Evolutionary conservation across 1,140 invertebrate species (phyloP).

Genomic region (Pogonomyrmex californicus): DNA sequence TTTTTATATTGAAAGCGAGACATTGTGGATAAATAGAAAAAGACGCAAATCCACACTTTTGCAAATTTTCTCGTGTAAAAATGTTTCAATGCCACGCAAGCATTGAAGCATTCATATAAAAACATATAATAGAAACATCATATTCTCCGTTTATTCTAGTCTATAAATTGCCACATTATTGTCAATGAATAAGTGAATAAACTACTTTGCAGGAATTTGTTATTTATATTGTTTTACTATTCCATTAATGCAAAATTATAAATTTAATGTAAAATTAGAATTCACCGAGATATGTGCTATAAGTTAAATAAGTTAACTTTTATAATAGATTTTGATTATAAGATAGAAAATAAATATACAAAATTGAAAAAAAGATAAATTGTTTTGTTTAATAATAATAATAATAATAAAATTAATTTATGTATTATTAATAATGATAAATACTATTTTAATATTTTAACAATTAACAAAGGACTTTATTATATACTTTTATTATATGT

Average conservation of each 20-base stretch:
- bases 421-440: neutral
- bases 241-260: neutral
- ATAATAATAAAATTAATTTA: neutral
- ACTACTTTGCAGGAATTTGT: neutral
- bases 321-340: neutral
- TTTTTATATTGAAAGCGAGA: slow-evolving; percentile 50
- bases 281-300: neutral
- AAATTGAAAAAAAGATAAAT: slow-evolving; percentile 6
- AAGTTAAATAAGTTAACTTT: neutral
- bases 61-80: slow-evolving; percentile 54
- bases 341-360: neutral
- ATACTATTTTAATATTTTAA: neutral
- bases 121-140: slow-evolving; percentile 7
- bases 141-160: slow-evolving; percentile 15
- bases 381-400: neutral
- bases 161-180: neutral
- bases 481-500: neutral
- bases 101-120: slow-evolving; percentile 31
- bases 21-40: slow-evolving; percentile 55
- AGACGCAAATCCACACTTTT: slow-evolving; percentile 26
- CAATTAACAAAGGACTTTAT: neutral
- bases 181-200: too few relatives aligned
- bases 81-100: slow-evolving; percentile 24
- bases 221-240: neutral
- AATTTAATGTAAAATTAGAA: neutral